A percentile compares a stretch with the other conserved stretches of the same genome.
phyloP scores from a whole-genome alignment of 2,888 invertebrate genomes.

The Andrena dorsata region DNA sequence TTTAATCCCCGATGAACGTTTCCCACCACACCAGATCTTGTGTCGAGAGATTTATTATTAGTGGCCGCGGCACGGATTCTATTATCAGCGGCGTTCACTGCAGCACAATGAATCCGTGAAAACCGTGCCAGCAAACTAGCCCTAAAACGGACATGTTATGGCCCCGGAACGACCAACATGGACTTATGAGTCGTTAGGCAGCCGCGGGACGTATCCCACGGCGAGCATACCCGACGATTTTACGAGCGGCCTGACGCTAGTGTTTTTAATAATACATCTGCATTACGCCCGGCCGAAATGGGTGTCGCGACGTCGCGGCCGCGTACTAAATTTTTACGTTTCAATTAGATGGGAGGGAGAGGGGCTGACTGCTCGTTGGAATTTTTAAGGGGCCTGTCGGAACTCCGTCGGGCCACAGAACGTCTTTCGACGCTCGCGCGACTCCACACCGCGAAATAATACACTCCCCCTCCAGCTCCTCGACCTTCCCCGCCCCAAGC shows the following conservation, averaged over 20 bases:
- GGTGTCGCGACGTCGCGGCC: constrained; percentile 45
- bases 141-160: background rate
- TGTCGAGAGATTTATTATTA: background rate
- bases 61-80: background rate
- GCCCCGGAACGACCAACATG: constrained; percentile 9
- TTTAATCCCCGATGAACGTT: too few species aligned
- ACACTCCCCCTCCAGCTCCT: constrained; percentile 38
- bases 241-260: constrained; percentile 68
- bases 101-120: background rate
- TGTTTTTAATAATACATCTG: constrained; percentile 72
- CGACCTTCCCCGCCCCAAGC: constrained; percentile 17
- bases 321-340: constrained; percentile 75
- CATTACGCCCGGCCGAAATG: constrained; percentile 64
- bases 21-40: too few species aligned
- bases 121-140: background rate
- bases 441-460: constrained; percentile 52
- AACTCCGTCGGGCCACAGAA: constrained; percentile 27
- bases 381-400: constrained; percentile 49
- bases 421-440: constrained; percentile 27
- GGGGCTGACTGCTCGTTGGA: constrained; percentile 31
- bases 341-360: constrained; percentile 72
- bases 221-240: constrained; percentile 55
- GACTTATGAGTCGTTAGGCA: constrained; percentile 15
- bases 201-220: constrained; percentile 26
- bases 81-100: background rate